Evolutionary conservation across 2,797 vertebrate genomes (phyloP), one percentile per base, ranked within the genome.

Genomic region (Molothrus aeneus): DNA sequence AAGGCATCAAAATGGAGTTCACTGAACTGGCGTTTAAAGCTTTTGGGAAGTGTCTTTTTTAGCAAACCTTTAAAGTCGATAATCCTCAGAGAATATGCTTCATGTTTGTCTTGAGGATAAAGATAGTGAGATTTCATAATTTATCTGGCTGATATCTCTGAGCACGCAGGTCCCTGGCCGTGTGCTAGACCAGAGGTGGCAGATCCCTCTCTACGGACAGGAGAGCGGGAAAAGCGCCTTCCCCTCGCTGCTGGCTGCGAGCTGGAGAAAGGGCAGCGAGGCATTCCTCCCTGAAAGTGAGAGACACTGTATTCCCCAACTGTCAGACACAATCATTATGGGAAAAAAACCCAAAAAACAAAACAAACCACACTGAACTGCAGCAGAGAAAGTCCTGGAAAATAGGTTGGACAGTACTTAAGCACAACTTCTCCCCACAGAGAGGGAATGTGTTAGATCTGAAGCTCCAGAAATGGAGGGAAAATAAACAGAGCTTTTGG

Each of bases 1-100:
- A 94, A 93, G 80, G 51, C 91, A 75, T 93, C 82, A 79, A 88
- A 90, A 91, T 79, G 54, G 87, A 93, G 80, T 84, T 93, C 80
- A 88, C 56, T 92, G 92, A 96, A 90, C 85, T 56, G 51, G 59
- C 0, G 0, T 83, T 90, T 60, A 93, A 96, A 93, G 81, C 70
- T 91, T 92, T 90, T 79, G 77, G 70, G 72, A 93, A 65, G 24
- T 38, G 19, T 51, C 47, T 86, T 71, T 88, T 95, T 88, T 91
- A 91, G 77, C 69, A 75, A 90, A 73, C n/a, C 70, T 96, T 94
- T 91, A 86, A 95, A 96, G 91, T 80, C 80, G 77, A 4, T 73
- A 91, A 75, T 81, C 59, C 43, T 91, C 73, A 88, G 54, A 83
- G 82, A 91, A 79, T 38, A 70, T 70, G 60, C 66, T 83, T 92